Conservation (phyloP, 2,888 invertebrate species). For the Dromius quadrimaculatus region DNA sequence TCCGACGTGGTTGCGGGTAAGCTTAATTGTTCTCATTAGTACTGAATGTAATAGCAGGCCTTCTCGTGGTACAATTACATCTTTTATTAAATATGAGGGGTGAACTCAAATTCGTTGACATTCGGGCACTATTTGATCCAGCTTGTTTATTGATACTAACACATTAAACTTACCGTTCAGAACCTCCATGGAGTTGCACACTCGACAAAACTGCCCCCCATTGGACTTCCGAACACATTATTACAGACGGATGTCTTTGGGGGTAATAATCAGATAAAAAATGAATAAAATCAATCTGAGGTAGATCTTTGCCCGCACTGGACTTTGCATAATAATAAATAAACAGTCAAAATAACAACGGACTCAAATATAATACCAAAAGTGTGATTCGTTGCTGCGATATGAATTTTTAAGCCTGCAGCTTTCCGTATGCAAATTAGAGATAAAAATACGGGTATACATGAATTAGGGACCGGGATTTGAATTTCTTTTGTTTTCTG, state of each 20-base stretch:
- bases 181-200: too few relatives aligned
- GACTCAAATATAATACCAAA: conserved; percentile 28
- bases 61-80: conserved; percentile 23
- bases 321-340: conserved; percentile 28
- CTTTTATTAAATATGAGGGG: too few relatives aligned
- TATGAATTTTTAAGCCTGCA: conserved; percentile 38
- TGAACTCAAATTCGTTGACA: too few relatives aligned
- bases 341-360: conserved; percentile 29
- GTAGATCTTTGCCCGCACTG: not conserved
- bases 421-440: conserved; percentile 32
- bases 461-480: conserved; percentile 29
- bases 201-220: too few relatives aligned
- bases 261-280: too few relatives aligned
- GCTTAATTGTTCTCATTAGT: conserved; percentile 48
- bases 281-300: too few relatives aligned
- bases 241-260: too few relatives aligned
- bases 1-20: conserved; percentile 20
- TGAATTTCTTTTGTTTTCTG: conserved; percentile 7
- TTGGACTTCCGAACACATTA: too few relatives aligned
- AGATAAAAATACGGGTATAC: conserved; percentile 14
- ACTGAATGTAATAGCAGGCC: conserved; percentile 33
- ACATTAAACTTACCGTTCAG: too few relatives aligned
- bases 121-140: too few relatives aligned
- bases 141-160: too few relatives aligned
- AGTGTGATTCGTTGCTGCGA: conserved; percentile 1